Evolutionary conservation across 2,888 invertebrate genomes (phyloP).

Genomic region (Selenia dentaria): DNA sequence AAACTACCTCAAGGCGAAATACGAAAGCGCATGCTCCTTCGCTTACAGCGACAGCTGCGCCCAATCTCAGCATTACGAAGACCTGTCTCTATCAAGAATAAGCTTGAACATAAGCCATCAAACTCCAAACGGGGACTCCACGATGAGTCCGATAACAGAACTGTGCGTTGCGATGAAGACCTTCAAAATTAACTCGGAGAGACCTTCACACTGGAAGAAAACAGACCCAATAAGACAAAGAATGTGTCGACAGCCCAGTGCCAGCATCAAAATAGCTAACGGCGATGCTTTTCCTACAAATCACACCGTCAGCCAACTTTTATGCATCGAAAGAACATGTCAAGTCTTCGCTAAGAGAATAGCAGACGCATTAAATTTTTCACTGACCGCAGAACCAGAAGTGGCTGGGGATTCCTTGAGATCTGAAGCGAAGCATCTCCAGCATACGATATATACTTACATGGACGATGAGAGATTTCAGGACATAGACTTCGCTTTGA

Average conservation of each 20-base stretch:
- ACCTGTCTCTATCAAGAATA: constrained; percentile 62
- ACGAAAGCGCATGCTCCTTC: constrained; percentile 69
- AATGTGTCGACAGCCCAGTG: constrained; percentile 59
- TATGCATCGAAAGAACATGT: constrained; percentile 75
- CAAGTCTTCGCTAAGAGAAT: constrained; percentile 89
- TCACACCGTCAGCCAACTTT: constrained; percentile 68
- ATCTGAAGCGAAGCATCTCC: constrained; percentile 88
- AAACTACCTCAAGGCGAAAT: constrained; percentile 86
- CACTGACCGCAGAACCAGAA: constrained; percentile 81
- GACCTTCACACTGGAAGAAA: constrained; percentile 59
- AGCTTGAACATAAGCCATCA: constrained; percentile 51
- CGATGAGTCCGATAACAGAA: constrained; percentile 84
- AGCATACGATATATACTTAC: constrained; percentile 87
- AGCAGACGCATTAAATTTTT: constrained; percentile 85
- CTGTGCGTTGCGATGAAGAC: constrained; percentile 84
- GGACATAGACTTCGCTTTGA: constrained; percentile 86
- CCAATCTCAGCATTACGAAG: constrained; percentile 54
- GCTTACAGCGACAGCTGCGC: constrained; percentile 66
- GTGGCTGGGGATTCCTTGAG: constrained; percentile 85
- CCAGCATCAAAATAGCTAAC: constrained; percentile 46
- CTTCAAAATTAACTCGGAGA: constrained; percentile 76
- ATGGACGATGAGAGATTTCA: constrained; percentile 88
- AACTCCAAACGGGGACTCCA: constrained; percentile 44
- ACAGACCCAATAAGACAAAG: constrained; percentile 65
- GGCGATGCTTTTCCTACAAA: constrained; percentile 55